Evolutionary conservation across 2,113 vertebrate genomes (phyloP).

Genomic region (Mustela lutreola): DNA sequence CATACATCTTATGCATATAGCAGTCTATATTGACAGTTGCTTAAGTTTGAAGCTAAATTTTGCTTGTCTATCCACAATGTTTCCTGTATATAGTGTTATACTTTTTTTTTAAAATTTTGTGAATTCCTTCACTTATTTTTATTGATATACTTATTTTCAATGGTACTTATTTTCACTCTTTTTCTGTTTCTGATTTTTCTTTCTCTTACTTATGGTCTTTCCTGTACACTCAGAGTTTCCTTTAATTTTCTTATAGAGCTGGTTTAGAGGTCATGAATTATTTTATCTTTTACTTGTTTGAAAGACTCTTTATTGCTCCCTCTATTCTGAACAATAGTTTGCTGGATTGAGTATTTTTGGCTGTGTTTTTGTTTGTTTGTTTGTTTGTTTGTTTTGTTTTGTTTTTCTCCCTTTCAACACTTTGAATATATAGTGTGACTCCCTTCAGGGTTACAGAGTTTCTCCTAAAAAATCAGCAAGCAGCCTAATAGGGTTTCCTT

Average conservation of each 20-base stretch:
- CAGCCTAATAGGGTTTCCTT: not conserved
- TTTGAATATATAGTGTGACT: not conserved
- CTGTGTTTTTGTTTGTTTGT: not conserved
- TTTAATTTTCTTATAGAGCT: not conserved
- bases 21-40: not conserved
- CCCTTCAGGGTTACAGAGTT: not conserved
- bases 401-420: not conserved
- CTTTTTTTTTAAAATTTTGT: not conserved
- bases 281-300: not conserved
- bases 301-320: not conserved
- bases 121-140: not conserved
- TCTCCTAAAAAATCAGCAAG: not conserved
- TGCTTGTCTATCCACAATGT: not conserved
- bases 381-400: too few species aligned
- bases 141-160: not conserved
- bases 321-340: not conserved
- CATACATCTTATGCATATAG: not conserved
- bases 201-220: not conserved
- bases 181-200: not conserved
- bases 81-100: not conserved
- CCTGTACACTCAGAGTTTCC: not conserved
- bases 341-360: not conserved
- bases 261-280: not conserved
- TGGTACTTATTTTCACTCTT: not conserved
- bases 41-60: not conserved